Conservation (phyloP, 1,140 invertebrate species). For the Pentalonia nigronervosa region DNA sequence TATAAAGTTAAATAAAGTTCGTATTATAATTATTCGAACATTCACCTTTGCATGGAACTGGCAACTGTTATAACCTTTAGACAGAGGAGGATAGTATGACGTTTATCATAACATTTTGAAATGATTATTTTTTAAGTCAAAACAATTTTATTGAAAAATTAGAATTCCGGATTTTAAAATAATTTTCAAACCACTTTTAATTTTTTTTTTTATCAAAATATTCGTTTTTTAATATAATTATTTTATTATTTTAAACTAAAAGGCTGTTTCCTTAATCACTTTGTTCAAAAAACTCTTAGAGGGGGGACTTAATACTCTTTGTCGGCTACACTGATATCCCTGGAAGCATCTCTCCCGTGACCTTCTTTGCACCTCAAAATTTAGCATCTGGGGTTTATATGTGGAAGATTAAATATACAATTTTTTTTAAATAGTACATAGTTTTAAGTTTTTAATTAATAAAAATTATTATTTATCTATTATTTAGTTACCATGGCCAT, state of each 20-base stretch:
- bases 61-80: not conserved
- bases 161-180: not conserved
- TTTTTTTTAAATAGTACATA: too few species aligned
- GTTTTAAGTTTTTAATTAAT: too few species aligned
- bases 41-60: not conserved
- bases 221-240: not conserved
- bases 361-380: too few species aligned
- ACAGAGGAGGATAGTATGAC: not conserved
- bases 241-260: too few species aligned
- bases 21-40: not conserved
- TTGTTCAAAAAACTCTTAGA: fast-evolving
- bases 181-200: not conserved
- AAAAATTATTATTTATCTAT: too few species aligned
- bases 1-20: not conserved
- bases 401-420: too few species aligned
- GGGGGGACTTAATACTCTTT: too few species aligned
- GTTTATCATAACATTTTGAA: too few species aligned
- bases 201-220: not conserved
- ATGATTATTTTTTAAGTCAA: too few species aligned
- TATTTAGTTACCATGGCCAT: too few species aligned
- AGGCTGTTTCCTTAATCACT: too few species aligned
- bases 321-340: not conserved
- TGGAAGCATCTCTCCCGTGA: not conserved
- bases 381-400: too few species aligned
- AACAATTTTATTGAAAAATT: not conserved